These are phyloP conservation scores for Nemotelus pantherinus DNA, from an alignment of 2,888 invertebrate species.

Conservation along the genomic window DNA sequence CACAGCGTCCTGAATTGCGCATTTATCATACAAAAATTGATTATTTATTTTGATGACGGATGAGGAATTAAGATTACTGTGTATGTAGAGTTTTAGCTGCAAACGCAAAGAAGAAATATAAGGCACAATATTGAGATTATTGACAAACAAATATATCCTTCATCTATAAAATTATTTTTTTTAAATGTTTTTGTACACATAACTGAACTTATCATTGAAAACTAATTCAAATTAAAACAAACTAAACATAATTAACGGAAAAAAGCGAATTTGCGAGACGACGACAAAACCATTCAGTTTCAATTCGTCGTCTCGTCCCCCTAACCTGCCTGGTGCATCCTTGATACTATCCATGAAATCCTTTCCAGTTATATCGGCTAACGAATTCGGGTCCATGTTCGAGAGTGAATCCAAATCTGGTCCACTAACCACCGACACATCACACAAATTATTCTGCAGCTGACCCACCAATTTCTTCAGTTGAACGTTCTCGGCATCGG, in stretches of 20 bases:
- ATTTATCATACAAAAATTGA: too few species aligned
- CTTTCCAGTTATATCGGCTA: conserved; percentile 82
- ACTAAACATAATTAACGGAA: conserved; percentile 48
- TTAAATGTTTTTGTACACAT: too few species aligned
- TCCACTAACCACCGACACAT: conserved; percentile 84
- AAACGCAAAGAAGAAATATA: too few species aligned
- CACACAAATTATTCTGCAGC: conserved; percentile 82
- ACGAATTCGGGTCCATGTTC: conserved; percentile 89
- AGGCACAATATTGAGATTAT: too few species aligned
- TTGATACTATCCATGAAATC: conserved; percentile 72
- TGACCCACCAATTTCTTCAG: conserved; percentile 81
- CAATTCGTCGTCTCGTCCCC: conserved; percentile 47
- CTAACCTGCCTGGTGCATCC: conserved; percentile 82
- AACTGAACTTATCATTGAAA: neutral
- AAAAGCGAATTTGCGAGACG: conserved; percentile 57
- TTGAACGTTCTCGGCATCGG: conserved; percentile 66
- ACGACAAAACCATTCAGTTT: conserved; percentile 51
- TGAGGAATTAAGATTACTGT: too few species aligned
- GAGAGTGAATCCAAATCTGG: conserved; percentile 85
- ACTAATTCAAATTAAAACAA: conserved; percentile 26
- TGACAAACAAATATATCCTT: too few species aligned
- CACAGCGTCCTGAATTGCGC: too few species aligned
- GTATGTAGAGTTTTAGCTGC: too few species aligned
- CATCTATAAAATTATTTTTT: too few species aligned
- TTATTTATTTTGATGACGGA: too few species aligned